A percentile compares a stretch with the other conserved stretches of the same genome.
phyloP scores from a whole-genome alignment of 2,888 invertebrate genomes.

The Eupeodes latifasciatus region DNA sequence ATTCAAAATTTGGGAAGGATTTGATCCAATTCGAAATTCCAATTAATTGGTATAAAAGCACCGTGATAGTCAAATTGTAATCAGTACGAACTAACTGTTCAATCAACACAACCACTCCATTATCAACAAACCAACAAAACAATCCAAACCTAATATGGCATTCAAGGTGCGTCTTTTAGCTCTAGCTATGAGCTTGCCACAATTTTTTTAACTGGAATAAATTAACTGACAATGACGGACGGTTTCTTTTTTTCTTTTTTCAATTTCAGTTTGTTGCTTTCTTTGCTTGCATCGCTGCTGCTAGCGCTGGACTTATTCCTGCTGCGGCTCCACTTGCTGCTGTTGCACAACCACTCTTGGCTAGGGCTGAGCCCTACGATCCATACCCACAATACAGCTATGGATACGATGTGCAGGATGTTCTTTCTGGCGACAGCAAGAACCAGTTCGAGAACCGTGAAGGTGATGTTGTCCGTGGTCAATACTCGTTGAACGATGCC shows the following conservation, averaged over 20 bases:
- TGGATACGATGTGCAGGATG: slow-evolving; percentile 68
- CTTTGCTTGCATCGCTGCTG: slow-evolving; percentile 20
- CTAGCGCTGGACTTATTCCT: slow-evolving; percentile 12
- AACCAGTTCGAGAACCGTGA: slow-evolving; percentile 69
- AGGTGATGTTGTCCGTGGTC: slow-evolving; percentile 66
- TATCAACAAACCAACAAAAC: slow-evolving; percentile 25
- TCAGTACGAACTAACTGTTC: slow-evolving; percentile 66
- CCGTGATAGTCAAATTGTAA: slow-evolving; percentile 25
- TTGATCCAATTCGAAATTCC: background rate
- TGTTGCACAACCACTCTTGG: slow-evolving; percentile 13
- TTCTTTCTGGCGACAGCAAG: slow-evolving; percentile 61
- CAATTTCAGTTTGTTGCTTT: slow-evolving; percentile 32
- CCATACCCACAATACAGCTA: slow-evolving; percentile 66
- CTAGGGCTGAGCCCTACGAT: slow-evolving; percentile 32
- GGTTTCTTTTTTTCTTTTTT: background rate
- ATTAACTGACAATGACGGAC: background rate
- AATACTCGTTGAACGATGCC: slow-evolving; percentile 68
- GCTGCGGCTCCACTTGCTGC: slow-evolving; percentile 23
- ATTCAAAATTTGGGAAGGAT: slow-evolving; percentile 22
- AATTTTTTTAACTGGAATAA: slow-evolving; percentile 4
- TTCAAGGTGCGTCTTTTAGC: slow-evolving; percentile 48
- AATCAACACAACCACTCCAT: slow-evolving; percentile 53
- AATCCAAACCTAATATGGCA: slow-evolving; percentile 60
- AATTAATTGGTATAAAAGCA: slow-evolving; percentile 10
- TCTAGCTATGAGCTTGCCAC: background rate